These are phyloP conservation scores for Listrodromus nycthemerus DNA, from an alignment of 2,888 invertebrate species.

Conservation along the genomic window DNA sequence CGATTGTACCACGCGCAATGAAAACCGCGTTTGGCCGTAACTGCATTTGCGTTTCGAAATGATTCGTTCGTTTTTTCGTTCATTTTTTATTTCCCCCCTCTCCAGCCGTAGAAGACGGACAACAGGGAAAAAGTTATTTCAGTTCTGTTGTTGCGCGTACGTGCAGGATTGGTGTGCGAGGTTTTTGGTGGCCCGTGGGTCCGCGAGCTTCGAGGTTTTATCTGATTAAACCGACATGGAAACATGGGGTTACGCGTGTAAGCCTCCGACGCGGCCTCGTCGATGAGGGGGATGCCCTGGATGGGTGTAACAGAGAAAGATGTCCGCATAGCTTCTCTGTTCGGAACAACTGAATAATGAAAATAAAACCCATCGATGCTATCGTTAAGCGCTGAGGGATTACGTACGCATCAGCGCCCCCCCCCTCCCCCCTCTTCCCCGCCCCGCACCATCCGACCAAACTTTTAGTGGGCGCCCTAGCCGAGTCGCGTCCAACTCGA, in stretches of 20 bases:
- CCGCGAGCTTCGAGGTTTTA: constrained; percentile 74
- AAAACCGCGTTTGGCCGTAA: constrained; percentile 36
- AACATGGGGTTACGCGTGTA: constrained; percentile 83
- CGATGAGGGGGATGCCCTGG: constrained; percentile 63
- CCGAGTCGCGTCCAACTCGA: constrained; percentile 12
- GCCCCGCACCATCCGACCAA: constrained; percentile 71
- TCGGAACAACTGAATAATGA: constrained; percentile 84
- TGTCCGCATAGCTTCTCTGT: constrained; percentile 50
- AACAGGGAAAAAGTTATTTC: constrained; percentile 43
- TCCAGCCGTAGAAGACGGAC: not conserved
- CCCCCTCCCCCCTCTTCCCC: constrained; percentile 63
- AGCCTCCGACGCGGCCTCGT: constrained; percentile 71
- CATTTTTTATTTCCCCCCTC: not conserved
- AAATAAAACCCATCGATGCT: constrained; percentile 83
- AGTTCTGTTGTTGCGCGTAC: constrained; percentile 7
- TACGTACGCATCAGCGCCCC: constrained; percentile 83
- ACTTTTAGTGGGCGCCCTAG: constrained; percentile 71
- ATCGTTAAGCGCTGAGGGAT: constrained; percentile 82
- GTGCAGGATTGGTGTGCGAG: not conserved
- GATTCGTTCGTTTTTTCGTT: constrained; percentile 15
- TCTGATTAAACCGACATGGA: constrained; percentile 84
- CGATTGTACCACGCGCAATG: constrained; percentile 25
- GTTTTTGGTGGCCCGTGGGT: constrained; percentile 51
- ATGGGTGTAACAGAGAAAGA: constrained; percentile 51
- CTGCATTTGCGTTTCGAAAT: constrained; percentile 42